phyloP scores from a whole-genome alignment of 2,113 vertebrate genomes.

The Microcebus ravelobensis region DNA sequence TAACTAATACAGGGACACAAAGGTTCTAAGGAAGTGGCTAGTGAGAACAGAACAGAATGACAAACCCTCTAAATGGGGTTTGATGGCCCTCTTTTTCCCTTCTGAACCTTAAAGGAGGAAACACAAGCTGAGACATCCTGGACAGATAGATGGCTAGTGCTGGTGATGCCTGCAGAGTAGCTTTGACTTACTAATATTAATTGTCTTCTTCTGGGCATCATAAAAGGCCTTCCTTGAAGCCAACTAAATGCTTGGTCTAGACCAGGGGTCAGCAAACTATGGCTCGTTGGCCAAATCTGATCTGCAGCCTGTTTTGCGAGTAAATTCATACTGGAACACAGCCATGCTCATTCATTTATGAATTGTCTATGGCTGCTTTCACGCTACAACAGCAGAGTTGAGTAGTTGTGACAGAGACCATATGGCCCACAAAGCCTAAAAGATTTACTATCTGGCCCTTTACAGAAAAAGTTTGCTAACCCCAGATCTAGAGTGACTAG shows the following conservation, averaged over 20 bases:
- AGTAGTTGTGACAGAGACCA: slow-evolving; percentile 48
- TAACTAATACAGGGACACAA: neutral
- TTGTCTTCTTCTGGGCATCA: neutral
- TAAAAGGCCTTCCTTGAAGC: neutral
- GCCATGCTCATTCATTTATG: neutral
- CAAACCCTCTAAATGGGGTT: neutral
- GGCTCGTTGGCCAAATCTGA: neutral
- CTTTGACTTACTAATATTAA: neutral
- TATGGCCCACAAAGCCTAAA: slow-evolving; percentile 37
- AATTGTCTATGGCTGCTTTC: neutral
- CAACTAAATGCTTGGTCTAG: neutral
- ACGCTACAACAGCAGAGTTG: neutral
- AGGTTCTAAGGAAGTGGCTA: neutral
- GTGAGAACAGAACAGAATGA: neutral
- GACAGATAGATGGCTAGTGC: neutral
- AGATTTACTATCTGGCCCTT: neutral
- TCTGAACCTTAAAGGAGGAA: neutral
- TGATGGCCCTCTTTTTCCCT: neutral
- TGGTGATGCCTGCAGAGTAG: neutral
- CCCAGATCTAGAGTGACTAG: neutral
- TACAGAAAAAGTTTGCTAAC: neutral
- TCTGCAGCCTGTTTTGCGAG: neutral
- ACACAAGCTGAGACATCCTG: neutral
- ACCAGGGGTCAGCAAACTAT: neutral
- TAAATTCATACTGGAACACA: slow-evolving; percentile 2